These are phyloP conservation scores for Eonycteris spelaea DNA, from an alignment of 2,113 vertebrate genomes.

Conservation along the genomic window DNA sequence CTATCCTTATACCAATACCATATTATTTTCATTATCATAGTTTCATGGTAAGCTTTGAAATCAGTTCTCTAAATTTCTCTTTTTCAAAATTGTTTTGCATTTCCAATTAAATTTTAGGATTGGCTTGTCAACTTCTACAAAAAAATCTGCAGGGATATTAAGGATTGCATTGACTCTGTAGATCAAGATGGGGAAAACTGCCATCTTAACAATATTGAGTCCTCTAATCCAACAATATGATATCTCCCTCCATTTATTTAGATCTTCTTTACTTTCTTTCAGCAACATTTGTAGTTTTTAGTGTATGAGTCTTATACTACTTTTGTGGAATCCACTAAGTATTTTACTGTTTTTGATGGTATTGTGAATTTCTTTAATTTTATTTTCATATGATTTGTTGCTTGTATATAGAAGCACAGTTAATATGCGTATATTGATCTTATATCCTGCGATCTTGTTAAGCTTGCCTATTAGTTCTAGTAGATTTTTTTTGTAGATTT, in stretches of 20 bases:
- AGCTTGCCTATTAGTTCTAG: background rate
- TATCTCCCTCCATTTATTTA: background rate
- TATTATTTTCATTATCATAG: background rate
- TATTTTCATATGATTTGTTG: conserved; percentile 3
- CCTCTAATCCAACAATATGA: background rate
- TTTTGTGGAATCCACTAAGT: background rate
- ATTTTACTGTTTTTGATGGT: conserved; percentile 28
- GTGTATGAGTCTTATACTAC: background rate
- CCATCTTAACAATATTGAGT: background rate
- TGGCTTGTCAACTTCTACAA: background rate
- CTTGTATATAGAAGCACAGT: background rate
- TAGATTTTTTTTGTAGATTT: background rate
- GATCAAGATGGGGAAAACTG: background rate
- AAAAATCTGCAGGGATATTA: background rate
- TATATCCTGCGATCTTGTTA: background rate
- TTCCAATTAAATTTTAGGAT: background rate
- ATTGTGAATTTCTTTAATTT: background rate
- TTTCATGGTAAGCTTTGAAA: background rate
- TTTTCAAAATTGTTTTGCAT: conserved; percentile 1
- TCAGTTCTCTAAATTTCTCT: background rate
- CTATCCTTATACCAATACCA: background rate
- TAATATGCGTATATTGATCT: background rate
- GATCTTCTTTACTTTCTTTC: background rate
- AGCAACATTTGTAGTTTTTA: conserved; percentile 12
- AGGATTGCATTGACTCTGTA: background rate